Percentiles rank a stretch among this genome's conserved stretches.
These are phyloP conservation scores for Hypomecis punctinalis DNA, from an alignment of 2,888 invertebrate species.

Conservation along the genomic window DNA sequence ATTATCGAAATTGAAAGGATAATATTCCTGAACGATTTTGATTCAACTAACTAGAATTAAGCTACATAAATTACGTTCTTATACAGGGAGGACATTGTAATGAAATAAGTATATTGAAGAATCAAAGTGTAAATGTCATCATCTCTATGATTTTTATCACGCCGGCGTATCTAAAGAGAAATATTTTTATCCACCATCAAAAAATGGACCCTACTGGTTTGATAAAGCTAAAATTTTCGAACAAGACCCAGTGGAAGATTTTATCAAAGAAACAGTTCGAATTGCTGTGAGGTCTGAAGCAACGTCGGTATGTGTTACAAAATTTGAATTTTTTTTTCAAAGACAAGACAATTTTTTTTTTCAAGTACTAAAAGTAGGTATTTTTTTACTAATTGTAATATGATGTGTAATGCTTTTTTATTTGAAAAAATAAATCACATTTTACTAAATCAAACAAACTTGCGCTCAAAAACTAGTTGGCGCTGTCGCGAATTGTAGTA, in stretches of 20 bases:
- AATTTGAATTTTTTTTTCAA: neutral
- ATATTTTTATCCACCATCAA: slow-evolving; percentile 67
- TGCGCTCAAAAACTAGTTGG: too few relatives aligned
- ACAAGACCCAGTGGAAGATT: slow-evolving; percentile 70
- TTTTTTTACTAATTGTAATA: neutral
- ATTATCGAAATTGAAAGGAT: too few relatives aligned
- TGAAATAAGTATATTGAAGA: slow-evolving; percentile 61
- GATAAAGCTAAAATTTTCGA: slow-evolving; percentile 73
- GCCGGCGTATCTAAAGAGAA: slow-evolving; percentile 60
- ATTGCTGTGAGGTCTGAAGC: slow-evolving; percentile 62
- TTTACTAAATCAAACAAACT: too few relatives aligned
- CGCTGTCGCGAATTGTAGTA: too few relatives aligned
- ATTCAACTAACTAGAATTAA: too few relatives aligned
- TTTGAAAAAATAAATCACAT: too few relatives aligned
- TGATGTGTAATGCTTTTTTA: too few relatives aligned
- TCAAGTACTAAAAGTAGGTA: too few relatives aligned
- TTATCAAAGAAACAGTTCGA: slow-evolving; percentile 64
- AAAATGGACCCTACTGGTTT: slow-evolving; percentile 59
- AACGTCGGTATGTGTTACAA: slow-evolving; percentile 54
- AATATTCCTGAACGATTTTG: too few relatives aligned
- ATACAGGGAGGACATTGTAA: slow-evolving; percentile 61
- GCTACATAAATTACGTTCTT: slow-evolving; percentile 19
- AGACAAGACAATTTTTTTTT: too few relatives aligned
- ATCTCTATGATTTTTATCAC: slow-evolving; percentile 67
- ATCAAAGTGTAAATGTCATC: slow-evolving; percentile 72